Evolutionary conservation across 2,113 vertebrate genomes (phyloP), one percentile per base, ranked within the genome.

Genomic region (Piliocolobus tephrosceles): DNA sequence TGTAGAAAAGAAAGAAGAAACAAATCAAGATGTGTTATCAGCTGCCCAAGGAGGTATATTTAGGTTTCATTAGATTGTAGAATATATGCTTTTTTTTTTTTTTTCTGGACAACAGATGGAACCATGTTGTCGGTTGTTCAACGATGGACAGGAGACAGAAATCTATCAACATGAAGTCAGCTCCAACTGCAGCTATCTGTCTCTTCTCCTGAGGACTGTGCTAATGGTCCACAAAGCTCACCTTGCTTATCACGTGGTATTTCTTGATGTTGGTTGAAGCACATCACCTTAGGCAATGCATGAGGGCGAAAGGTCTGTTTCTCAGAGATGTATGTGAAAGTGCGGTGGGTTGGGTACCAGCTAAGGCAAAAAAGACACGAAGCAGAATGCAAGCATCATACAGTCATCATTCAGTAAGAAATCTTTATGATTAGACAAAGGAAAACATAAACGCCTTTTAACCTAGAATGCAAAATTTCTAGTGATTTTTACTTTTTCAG

Each of bases 281-380:
- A 83, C 32, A 88, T 20, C 64, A 0, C 27, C 4, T 45, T 16
- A 81, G 97, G 76, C 0, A 0, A 2, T 25, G 66, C 17, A 18
- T 32, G 68, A 32, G 79, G 57, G 40, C 45, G 0, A 0, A 13
- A 90, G 90, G 20, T 52, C 43, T 38, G 17, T 91, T 93, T 22
- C 0, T 50, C 70, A 6, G 32, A 13, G 18, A 6, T 40, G 7
- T n/a, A 8, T 0, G 0, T 45, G 40, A 68, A 9, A 73, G 43
- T 8, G 20, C 32, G 2, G 12, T 32, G n/a, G 45, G 76, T 25
- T 20, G 52, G 38, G 43, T 20, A 17, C 85, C 27, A 52, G 10
- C 25, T 61, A 25, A 78, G 45, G 27, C 35, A 76, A 66, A 66
- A 14, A 80, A 47, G 38, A 70, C 14, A 43, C 0, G 22, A 40